A percentile compares a stretch with the other conserved stretches of the same genome.
Evolutionary conservation across 2,888 invertebrate species (phyloP).

Genomic region (Hecatera dysodea): DNA sequence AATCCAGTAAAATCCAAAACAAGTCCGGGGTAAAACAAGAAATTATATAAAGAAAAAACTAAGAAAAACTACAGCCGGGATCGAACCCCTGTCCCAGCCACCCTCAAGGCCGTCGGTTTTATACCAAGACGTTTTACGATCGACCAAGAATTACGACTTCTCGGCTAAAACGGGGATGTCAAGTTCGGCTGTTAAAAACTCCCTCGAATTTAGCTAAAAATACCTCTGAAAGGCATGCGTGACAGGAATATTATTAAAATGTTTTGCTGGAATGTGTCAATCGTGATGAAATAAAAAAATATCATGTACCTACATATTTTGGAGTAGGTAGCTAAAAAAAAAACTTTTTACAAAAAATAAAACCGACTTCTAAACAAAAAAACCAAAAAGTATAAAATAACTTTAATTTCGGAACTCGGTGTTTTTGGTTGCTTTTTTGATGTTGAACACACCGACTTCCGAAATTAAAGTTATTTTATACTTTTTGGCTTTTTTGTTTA

Average conservation of each 20-base stretch:
- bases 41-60: conserved; percentile 60
- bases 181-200: conserved; percentile 57
- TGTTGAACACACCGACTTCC: no score
- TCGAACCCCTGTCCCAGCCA: conserved; percentile 65
- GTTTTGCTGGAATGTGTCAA: conserved; percentile 15
- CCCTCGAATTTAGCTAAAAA: conserved; percentile 61
- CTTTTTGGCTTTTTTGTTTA: no score
- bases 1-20: conserved; percentile 44
- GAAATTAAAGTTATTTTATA: no score
- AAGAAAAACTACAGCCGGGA: conserved; percentile 48
- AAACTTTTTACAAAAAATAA: no score
- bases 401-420: no score
- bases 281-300: background rate
- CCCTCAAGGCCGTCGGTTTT: conserved; percentile 62
- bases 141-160: conserved; percentile 63
- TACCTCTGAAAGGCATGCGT: conserved; percentile 32
- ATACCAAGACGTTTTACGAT: conserved; percentile 66
- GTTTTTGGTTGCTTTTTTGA: no score
- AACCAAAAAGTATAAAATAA: no score
- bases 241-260: conserved; percentile 32
- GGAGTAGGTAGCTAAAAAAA: no score
- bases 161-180: conserved; percentile 49
- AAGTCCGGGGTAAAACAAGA: conserved; percentile 48
- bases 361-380: no score
- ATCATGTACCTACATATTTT: background rate